These are phyloP conservation scores for Torymus aiolomorphi DNA, from an alignment of 2,888 invertebrate genomes.

Conservation along the genomic window DNA sequence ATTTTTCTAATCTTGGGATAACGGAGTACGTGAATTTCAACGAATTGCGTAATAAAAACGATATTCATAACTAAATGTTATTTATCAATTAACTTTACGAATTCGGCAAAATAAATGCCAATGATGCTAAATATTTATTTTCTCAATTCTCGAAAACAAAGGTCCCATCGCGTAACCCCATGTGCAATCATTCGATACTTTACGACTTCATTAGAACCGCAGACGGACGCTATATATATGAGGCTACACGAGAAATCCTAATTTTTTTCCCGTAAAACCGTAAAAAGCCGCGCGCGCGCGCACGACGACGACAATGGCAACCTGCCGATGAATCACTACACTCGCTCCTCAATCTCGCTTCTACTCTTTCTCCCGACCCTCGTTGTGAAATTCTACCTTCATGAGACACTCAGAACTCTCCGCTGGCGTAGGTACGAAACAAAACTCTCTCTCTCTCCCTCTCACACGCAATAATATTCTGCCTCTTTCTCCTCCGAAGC, in stretches of 20 bases:
- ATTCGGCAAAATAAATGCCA: too few relatives aligned
- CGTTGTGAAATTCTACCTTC: constrained; percentile 57
- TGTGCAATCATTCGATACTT: constrained; percentile 12
- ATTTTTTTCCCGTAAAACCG: constrained; percentile 42
- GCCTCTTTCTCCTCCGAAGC: constrained; percentile 9
- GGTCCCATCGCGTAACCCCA: not conserved
- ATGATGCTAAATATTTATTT: too few relatives aligned
- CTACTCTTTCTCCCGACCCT: not conserved
- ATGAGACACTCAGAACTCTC: constrained; percentile 41
- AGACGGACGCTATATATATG: not conserved
- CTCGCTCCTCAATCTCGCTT: constrained; percentile 15
- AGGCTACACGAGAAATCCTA: constrained; percentile 11
- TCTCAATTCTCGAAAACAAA: not conserved
- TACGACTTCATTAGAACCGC: constrained; percentile 51
- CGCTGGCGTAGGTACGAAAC: constrained; percentile 36
- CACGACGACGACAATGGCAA: constrained; percentile 46
- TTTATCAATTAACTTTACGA: too few relatives aligned
- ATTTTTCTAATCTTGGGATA: too few relatives aligned
- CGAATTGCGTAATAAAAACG: too few relatives aligned
- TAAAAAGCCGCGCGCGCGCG: constrained; percentile 33
- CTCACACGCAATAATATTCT: constrained; percentile 39
- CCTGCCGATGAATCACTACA: constrained; percentile 52
- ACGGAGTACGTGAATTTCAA: too few relatives aligned
- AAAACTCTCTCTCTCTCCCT: too few relatives aligned
- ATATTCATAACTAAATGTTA: too few relatives aligned